Evolutionary conservation across 2,888 invertebrate genomes (phyloP), one percentile per base, ranked within the genome.

Genomic region (Heteromurus nitidus): DNA sequence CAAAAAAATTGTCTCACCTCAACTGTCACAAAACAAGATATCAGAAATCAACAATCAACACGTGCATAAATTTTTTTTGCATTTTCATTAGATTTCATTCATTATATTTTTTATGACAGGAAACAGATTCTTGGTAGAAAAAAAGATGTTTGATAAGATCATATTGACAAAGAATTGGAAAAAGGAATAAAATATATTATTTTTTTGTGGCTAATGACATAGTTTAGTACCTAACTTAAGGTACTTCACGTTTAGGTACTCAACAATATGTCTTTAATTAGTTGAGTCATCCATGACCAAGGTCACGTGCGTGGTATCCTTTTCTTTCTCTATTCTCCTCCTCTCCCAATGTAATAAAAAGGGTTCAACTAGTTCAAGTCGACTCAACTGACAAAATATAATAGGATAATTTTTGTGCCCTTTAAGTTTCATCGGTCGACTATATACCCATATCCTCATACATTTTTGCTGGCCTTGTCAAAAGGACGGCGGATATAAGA

Each of bases 221-320:
- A n/a, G n/a, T n/a, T n/a, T 16, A 16, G 47, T 47, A 47, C 50
- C 20, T 18, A 50, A 50, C 50, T 50, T 50, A 50, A 50, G 22
- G 50, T 50, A 50, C 50, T 20, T 50, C 20, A 50, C 9, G 22
- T 50, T 18, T 1, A 9, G 50, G 2, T 20, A n/a, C 3, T 9
- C 47, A n/a, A n/a, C 36, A 36, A 47, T 7, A n/a, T n/a, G 58
- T 30, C 30, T 72, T n/a, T 72, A 72, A 72, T 72, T 58, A 72
- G 58, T 72, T 72, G 53, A 60, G 53, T 72, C 72, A 72, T 72
- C 72, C 42, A 60, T 60, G 72, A 58, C n/a, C 60, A 72, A 72
- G 72, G 72, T 72, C 47, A 22, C 2, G 18, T 58, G 31, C 3
- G 7, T n/a, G n/a, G n/a, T n/a, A n/a, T n/a, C n/a, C n/a, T n/a